Percentiles rank a stretch among this genome's conserved stretches.
Evolutionary conservation across 2,113 vertebrate species (phyloP).

Genomic region (Leptobrachium leishanense): DNA sequence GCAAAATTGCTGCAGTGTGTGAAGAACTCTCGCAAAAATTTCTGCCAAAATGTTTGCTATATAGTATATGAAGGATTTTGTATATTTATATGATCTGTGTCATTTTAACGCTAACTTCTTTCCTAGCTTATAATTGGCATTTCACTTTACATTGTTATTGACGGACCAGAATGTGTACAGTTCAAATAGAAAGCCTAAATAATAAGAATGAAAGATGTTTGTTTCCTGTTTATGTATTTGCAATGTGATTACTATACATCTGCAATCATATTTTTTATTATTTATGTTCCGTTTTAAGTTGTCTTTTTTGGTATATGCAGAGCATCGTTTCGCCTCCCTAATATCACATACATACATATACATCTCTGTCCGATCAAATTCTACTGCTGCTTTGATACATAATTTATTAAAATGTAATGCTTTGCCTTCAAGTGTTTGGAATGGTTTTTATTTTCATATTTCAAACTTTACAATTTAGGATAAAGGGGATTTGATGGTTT

Average conservation of each 20-base stretch:
- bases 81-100: conserved; percentile 3
- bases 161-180: conserved; percentile 24
- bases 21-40: conserved; percentile 22
- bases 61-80: background rate
- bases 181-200: background rate
- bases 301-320: background rate
- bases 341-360: conserved; percentile 10
- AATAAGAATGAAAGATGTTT: too few species aligned
- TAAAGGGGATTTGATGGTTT: too few species aligned
- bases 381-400: conserved; percentile 7
- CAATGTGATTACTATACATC: background rate
- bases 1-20: conserved; percentile 80
- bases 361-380: conserved; percentile 7
- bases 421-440: background rate
- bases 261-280: background rate
- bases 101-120: conserved; percentile 1
- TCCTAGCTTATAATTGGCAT: background rate
- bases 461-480: too few species aligned
- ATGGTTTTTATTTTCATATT: background rate
- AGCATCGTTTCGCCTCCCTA: background rate
- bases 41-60: background rate
- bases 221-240: too few species aligned
- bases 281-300: background rate
- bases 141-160: background rate
- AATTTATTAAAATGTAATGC: conserved; percentile 33